These are phyloP conservation scores for Drosophila aldrichi DNA, from an alignment of 2,888 invertebrate genomes.

Conservation along the genomic window DNA sequence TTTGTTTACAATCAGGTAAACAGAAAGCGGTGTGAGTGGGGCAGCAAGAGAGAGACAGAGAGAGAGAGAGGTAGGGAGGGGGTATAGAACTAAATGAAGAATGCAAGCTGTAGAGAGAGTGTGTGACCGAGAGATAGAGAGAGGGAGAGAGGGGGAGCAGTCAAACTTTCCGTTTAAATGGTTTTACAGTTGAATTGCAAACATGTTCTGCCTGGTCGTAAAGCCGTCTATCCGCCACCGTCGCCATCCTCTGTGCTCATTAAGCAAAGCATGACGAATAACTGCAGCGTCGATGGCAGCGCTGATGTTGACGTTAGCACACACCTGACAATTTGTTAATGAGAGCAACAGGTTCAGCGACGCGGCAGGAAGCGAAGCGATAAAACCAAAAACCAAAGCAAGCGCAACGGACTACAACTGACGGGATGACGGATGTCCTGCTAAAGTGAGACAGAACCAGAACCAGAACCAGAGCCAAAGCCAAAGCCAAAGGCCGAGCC, in stretches of 20 bases:
- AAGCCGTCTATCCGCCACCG: conserved; percentile 13
- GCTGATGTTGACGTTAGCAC: conserved; percentile 53
- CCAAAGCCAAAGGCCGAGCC: conserved; percentile 4
- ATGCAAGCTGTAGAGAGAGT: neutral
- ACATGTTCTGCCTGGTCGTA: conserved; percentile 55
- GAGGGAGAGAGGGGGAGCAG: conserved; percentile 7
- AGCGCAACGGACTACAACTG: conserved; percentile 67
- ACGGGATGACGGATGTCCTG: conserved; percentile 76
- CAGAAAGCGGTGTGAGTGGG: conserved; percentile 44
- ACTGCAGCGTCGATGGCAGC: conserved; percentile 58
- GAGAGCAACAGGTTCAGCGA: conserved; percentile 72
- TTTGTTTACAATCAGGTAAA: conserved; percentile 80
- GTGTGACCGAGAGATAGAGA: neutral
- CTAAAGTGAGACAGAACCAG: conserved; percentile 29
- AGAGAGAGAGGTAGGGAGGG: neutral
- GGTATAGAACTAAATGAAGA: neutral
- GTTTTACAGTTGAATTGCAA: conserved; percentile 74
- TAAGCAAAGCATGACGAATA: conserved; percentile 77
- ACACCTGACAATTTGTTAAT: conserved; percentile 81
- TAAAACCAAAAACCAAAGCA: conserved; percentile 75
- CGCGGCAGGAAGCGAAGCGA: conserved; percentile 79
- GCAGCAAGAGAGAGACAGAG: neutral
- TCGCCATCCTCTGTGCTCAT: conserved; percentile 56
- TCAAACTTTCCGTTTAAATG: conserved; percentile 64
- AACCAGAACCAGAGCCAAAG: conserved; percentile 9